Percentiles rank a stretch among this genome's conserved stretches.
Evolutionary conservation across 2,888 invertebrate species (phyloP).

Genomic region (Alcis repandata): DNA sequence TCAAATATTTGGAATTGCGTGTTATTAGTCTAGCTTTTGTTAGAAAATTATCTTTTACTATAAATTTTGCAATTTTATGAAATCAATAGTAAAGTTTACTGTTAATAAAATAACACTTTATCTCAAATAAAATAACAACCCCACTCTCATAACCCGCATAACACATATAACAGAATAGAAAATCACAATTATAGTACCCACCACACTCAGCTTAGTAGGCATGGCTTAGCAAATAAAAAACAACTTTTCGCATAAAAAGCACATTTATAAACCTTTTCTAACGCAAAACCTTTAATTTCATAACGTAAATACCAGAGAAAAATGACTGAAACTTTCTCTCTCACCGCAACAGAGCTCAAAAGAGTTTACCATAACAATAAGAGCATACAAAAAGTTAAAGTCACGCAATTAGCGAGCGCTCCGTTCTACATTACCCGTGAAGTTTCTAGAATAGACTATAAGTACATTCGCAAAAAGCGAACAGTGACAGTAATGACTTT

Average conservation of each 20-base stretch:
- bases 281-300: constrained; percentile 38
- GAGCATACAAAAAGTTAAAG: constrained; percentile 64
- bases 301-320: constrained; percentile 43
- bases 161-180: too few species aligned
- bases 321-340: constrained; percentile 46
- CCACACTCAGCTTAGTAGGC: too few species aligned
- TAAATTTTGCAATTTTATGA: too few species aligned
- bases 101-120: too few species aligned
- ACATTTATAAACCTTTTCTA: neutral
- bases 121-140: too few species aligned
- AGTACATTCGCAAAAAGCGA: constrained; percentile 52
- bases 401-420: constrained; percentile 69
- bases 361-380: constrained; percentile 62
- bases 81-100: too few species aligned
- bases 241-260: neutral
- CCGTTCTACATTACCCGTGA: constrained; percentile 69
- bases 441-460: constrained; percentile 61
- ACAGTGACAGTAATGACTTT: constrained; percentile 75
- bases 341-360: constrained; percentile 52
- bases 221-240: neutral
- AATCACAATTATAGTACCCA: too few species aligned
- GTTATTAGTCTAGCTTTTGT: too few species aligned
- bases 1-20: too few species aligned
- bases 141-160: too few species aligned
- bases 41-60: too few species aligned